A percentile compares a stretch with the other conserved stretches of the same genome.
Evolutionary conservation across 2,797 vertebrate genomes (phyloP).

Genomic region (Microctenopoma lineatum): DNA sequence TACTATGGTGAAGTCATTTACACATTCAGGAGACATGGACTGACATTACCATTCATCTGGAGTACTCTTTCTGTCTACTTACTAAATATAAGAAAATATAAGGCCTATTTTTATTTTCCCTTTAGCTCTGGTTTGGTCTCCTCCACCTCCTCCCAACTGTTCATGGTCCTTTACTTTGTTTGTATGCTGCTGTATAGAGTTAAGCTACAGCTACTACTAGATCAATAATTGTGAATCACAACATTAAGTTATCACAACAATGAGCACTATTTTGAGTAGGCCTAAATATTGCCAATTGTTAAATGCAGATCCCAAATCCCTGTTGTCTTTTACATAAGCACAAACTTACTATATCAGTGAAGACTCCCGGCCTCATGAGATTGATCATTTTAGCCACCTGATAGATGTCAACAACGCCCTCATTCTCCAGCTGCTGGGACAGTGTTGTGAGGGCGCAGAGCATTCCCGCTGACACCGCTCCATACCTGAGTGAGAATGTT

Average conservation of each 20-base stretch:
- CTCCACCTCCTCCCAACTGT: too few species aligned
- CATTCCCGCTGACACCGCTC: constrained; percentile 95
- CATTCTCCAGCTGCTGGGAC: constrained; percentile 97
- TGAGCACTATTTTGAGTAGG: too few species aligned
- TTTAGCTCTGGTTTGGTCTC: not conserved
- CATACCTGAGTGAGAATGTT: constrained; percentile 83
- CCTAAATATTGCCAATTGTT: too few species aligned
- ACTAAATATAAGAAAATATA: not conserved
- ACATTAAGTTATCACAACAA: too few species aligned
- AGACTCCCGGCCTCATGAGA: constrained; percentile 98
- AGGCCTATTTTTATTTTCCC: too few species aligned
- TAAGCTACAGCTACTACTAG: too few species aligned
- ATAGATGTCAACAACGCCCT: constrained; percentile 96
- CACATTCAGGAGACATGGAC: not conserved
- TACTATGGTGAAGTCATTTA: not conserved
- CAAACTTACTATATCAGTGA: constrained; percentile 96
- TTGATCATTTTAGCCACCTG: constrained; percentile 99
- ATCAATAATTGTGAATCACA: too few species aligned
- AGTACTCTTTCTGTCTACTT: not conserved
- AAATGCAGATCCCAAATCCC: not conserved
- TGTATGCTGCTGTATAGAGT: too few species aligned
- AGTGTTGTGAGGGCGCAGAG: constrained; percentile 96
- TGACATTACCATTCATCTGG: too few species aligned
- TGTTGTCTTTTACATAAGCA: not conserved
- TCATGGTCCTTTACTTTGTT: too few species aligned